Conservation (phyloP, 1,140 invertebrate species). For the Eriocheir sinensis region DNA sequence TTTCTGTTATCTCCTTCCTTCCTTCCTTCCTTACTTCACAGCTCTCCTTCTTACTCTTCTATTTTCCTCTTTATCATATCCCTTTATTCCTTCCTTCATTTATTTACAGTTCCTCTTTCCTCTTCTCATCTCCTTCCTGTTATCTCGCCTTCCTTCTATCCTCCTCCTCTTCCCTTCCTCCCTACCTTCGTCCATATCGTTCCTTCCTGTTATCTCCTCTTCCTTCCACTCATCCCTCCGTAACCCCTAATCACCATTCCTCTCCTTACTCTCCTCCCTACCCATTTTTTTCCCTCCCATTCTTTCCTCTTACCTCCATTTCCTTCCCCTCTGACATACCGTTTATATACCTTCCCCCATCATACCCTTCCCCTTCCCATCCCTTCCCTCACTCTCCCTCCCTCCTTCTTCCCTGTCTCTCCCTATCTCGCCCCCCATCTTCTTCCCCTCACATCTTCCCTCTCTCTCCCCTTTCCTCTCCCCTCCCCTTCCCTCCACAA, state of each 20-base stretch:
- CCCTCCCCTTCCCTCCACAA: not conserved
- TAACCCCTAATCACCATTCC: not conserved
- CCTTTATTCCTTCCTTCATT: too few species aligned
- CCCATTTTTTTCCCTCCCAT: not conserved
- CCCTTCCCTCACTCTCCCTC: not conserved
- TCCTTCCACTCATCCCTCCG: not conserved
- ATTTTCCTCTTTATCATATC: too few species aligned
- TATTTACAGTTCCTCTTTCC: too few species aligned
- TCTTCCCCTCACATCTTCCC: not conserved
- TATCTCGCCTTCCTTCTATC: too few species aligned
- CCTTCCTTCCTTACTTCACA: not conserved
- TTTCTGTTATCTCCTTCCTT: not conserved
- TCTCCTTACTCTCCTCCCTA: not conserved
- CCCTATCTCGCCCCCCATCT: not conserved
- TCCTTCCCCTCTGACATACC: not conserved
- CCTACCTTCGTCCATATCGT: not conserved
- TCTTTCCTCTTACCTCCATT: not conserved
- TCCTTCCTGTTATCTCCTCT: not conserved
- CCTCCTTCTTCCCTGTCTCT: not conserved
- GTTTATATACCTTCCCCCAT: not conserved
- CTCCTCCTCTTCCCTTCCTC: too few species aligned
- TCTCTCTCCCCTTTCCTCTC: not conserved
- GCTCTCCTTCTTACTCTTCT: not conserved
- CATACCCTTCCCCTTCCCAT: not conserved
- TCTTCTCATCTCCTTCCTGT: too few species aligned